Evolutionary conservation across 2,113 vertebrate genomes (phyloP).

Genomic region (Ptilonorhynchus violaceus): DNA sequence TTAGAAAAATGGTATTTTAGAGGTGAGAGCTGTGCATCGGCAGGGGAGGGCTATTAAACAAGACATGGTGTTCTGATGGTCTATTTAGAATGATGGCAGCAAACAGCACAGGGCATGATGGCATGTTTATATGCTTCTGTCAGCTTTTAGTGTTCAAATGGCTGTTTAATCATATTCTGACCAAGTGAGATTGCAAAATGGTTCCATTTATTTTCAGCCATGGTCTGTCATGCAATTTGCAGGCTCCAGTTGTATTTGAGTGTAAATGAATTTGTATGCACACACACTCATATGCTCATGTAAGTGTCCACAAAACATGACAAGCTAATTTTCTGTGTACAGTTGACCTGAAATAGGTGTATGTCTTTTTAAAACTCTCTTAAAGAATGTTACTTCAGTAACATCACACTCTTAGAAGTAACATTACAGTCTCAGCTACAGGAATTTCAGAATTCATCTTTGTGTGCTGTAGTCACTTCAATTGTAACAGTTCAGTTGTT

Average conservation of each 20-base stretch:
- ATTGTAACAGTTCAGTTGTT: not conserved
- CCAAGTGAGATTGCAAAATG: not conserved
- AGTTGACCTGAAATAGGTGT: not conserved
- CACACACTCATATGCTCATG: rapidly evolving
- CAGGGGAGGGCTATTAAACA: not conserved
- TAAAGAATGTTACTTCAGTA: not conserved
- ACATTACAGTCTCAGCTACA: not conserved
- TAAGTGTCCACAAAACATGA: not conserved
- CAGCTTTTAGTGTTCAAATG: not conserved
- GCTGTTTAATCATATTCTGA: not conserved
- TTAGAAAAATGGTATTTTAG: not conserved
- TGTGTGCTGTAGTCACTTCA: not conserved
- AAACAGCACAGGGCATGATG: not conserved
- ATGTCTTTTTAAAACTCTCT: not conserved
- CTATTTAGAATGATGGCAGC: not conserved
- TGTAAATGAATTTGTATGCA: not conserved
- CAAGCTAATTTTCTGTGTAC: not conserved
- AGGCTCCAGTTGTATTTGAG: not conserved
- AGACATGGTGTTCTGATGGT: rapidly evolving
- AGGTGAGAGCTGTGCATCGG: not conserved
- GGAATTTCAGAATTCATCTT: not conserved
- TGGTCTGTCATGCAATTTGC: not conserved
- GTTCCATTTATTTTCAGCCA: not conserved
- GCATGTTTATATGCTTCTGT: not conserved
- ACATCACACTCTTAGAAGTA: not conserved